Percentiles rank a stretch among this genome's conserved stretches.
Conservation (phyloP, 2,888 invertebrate genomes). For the Eilema sororculum region DNA sequence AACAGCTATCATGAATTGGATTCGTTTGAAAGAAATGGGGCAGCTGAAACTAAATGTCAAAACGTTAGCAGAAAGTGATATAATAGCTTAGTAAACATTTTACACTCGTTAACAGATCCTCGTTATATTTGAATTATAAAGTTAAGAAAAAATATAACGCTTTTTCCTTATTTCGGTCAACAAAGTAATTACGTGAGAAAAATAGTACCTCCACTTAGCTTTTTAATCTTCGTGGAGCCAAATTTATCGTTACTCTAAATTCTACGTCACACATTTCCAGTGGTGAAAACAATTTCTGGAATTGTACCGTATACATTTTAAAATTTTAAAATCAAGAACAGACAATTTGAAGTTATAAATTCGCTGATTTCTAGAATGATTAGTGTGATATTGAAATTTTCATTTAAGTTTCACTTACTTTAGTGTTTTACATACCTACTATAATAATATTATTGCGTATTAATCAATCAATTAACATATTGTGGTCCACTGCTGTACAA, state of each 20-base stretch:
- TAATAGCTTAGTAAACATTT: neutral
- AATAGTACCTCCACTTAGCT: slow-evolving; percentile 56
- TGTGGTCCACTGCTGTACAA: no score
- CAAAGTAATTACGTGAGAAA: slow-evolving; percentile 25
- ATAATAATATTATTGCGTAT: no score
- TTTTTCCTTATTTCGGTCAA: neutral
- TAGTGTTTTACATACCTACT: no score
- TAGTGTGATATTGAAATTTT: no score
- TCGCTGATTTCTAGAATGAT: no score
- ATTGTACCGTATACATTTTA: slow-evolving; percentile 22
- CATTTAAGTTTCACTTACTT: no score
- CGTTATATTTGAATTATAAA: neutral
- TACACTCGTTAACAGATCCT: neutral
- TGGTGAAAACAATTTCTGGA: slow-evolving; percentile 43
- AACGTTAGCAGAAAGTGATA: neutral
- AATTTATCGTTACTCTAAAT: slow-evolving; percentile 61
- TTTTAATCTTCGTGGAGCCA: slow-evolving; percentile 54
- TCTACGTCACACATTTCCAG: slow-evolving; percentile 50
- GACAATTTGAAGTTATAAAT: neutral
- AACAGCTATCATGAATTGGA: neutral
- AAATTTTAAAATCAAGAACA: neutral
- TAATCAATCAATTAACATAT: no score
- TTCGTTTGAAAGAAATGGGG: neutral
- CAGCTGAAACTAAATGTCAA: neutral
- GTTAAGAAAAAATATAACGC: neutral